phyloP scores from a whole-genome alignment of 2,113 vertebrate species.

The Heptranchias perlo region DNA sequence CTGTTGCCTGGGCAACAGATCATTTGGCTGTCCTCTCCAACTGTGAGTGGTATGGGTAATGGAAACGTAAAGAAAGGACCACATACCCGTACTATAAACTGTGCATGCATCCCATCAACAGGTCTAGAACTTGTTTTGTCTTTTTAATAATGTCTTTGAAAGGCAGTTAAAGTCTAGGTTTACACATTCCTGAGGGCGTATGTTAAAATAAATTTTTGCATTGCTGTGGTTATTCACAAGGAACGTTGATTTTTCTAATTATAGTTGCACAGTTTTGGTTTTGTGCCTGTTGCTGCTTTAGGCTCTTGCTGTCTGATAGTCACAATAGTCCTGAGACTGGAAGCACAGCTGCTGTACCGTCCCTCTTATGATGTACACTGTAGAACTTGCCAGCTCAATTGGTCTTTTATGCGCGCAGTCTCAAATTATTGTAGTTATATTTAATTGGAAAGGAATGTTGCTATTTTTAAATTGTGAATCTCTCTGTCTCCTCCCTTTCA shows the following conservation, averaged over 20 bases:
- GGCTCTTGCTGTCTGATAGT: not conserved
- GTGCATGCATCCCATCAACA: constrained; percentile 8
- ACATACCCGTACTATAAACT: not conserved
- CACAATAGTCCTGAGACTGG: not conserved
- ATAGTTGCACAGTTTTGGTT: not conserved
- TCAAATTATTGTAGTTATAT: too few species aligned
- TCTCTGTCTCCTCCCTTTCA: not conserved
- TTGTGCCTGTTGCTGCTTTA: not conserved
- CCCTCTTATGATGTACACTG: too few species aligned
- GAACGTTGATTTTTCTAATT: not conserved
- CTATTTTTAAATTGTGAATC: too few species aligned
- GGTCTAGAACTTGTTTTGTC: not conserved
- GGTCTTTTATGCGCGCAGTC: too few species aligned
- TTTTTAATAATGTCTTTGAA: not conserved
- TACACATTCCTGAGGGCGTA: not conserved
- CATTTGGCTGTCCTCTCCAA: not conserved
- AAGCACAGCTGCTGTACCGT: too few species aligned
- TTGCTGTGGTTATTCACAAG: not conserved
- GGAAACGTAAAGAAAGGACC: not conserved
- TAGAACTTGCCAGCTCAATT: too few species aligned
- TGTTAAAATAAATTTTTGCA: not conserved
- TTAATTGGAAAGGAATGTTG: too few species aligned
- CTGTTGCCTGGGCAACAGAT: not conserved
- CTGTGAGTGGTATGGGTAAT: not conserved
- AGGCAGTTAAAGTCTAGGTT: not conserved